A percentile compares a stretch with the other conserved stretches of the same genome.
These are phyloP conservation scores for Eretmochelys imbricata DNA, from an alignment of 2,113 vertebrate genomes.

Conservation along the genomic window DNA sequence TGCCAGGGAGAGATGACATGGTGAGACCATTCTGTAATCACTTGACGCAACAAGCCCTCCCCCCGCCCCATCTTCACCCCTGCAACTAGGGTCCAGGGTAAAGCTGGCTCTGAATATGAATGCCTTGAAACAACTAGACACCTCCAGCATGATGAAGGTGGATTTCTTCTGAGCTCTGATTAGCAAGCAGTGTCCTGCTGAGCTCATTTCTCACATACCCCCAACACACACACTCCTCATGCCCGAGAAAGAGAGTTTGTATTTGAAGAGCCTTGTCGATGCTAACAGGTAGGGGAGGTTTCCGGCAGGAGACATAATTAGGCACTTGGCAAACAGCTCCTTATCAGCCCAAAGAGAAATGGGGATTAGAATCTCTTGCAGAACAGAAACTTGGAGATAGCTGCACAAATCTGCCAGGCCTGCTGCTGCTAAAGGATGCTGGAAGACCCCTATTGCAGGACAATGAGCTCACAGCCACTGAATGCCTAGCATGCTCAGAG, in stretches of 20 bases:
- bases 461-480: neutral
- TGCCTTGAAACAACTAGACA: neutral
- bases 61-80: neutral
- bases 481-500: too few species aligned
- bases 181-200: neutral
- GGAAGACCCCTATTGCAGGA: neutral
- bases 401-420: neutral
- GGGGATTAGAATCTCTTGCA: neutral
- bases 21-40: neutral
- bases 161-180: neutral
- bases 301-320: neutral
- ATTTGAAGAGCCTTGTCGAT: neutral
- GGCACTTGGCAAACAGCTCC: neutral
- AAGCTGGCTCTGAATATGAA: neutral
- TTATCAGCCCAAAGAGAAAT: neutral
- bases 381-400: neutral
- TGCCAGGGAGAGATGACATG: neutral
- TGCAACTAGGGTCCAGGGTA: neutral
- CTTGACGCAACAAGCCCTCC: neutral
- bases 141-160: neutral
- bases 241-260: neutral
- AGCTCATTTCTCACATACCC: neutral
- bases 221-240: accelerated
- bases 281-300: accelerated
- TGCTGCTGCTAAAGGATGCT: neutral